Evolutionary conservation across 53 echinoderm and acorn worm species (phyloP).

Genomic region (Stichopus horrens): DNA sequence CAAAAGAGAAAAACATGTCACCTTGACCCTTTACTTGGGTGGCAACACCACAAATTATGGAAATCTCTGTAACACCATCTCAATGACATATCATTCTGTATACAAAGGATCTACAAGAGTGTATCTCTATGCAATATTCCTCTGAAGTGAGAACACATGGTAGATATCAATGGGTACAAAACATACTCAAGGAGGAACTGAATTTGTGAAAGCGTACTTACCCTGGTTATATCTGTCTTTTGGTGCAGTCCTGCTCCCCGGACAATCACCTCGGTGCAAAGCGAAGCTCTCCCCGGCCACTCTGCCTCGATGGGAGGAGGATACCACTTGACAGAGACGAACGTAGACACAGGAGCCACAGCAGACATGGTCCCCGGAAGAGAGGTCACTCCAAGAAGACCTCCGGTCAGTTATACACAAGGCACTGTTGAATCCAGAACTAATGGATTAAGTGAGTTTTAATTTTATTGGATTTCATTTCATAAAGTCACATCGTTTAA

Average conservation of each 20-base stretch:
- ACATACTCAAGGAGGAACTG: too few relatives aligned
- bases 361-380: conserved; percentile 70
- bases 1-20: too few relatives aligned
- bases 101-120: too few relatives aligned
- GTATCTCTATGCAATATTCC: too few relatives aligned
- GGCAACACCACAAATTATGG: too few relatives aligned
- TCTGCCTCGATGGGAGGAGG: conserved; percentile 11
- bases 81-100: too few relatives aligned
- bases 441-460: conserved; percentile 61
- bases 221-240: background rate
- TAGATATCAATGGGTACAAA: too few relatives aligned
- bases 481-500: background rate
- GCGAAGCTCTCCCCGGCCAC: background rate
- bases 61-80: too few relatives aligned
- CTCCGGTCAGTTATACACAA: conserved; percentile 19
- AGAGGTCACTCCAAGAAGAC: conserved; percentile 27
- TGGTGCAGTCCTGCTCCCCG: background rate
- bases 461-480: background rate
- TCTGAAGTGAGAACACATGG: too few relatives aligned
- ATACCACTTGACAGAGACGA: conserved; percentile 71
- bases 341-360: conserved; percentile 94
- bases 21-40: too few relatives aligned
- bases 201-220: too few relatives aligned
- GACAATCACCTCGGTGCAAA: background rate
- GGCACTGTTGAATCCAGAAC: conserved; percentile 9